A percentile compares a stretch with the other conserved stretches of the same genome.
Conservation (phyloP, 2,113 vertebrate species). For the Anser cygnoides region DNA sequence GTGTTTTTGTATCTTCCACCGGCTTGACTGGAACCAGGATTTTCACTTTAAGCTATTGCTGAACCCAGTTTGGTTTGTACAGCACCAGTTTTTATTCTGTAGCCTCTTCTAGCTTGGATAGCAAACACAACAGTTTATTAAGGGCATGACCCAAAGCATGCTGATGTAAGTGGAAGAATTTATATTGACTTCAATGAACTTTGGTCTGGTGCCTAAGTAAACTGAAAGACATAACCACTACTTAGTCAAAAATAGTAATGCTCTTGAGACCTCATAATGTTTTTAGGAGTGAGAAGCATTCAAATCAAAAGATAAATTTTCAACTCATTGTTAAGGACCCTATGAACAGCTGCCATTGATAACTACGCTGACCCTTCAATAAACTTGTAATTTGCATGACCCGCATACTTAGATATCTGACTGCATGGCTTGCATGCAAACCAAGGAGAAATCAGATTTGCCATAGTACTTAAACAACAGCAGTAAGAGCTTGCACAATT, state of each 20-base stretch:
- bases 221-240: neutral
- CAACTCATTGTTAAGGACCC: neutral
- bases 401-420: neutral
- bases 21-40: neutral
- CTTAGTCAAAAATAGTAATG: conserved; percentile 44
- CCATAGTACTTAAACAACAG: neutral
- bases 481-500: neutral
- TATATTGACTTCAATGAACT: conserved; percentile 30
- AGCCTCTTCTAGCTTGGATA: neutral
- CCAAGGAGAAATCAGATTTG: neutral
- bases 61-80: neutral
- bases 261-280: conserved; percentile 2
- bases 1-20: neutral
- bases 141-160: conserved; percentile 20
- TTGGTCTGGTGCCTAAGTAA: conserved; percentile 53
- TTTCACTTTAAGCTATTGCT: neutral
- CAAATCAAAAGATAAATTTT: conserved; percentile 26
- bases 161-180: conserved; percentile 47
- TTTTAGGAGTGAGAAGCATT: conserved; percentile 16
- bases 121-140: neutral
- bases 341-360: neutral
- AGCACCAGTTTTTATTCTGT: neutral
- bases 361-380: neutral
- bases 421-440: neutral
- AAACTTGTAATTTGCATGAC: neutral